Evolutionary conservation across 2,113 vertebrate species (phyloP).

Genomic region (Marmota flaviventris): DNA sequence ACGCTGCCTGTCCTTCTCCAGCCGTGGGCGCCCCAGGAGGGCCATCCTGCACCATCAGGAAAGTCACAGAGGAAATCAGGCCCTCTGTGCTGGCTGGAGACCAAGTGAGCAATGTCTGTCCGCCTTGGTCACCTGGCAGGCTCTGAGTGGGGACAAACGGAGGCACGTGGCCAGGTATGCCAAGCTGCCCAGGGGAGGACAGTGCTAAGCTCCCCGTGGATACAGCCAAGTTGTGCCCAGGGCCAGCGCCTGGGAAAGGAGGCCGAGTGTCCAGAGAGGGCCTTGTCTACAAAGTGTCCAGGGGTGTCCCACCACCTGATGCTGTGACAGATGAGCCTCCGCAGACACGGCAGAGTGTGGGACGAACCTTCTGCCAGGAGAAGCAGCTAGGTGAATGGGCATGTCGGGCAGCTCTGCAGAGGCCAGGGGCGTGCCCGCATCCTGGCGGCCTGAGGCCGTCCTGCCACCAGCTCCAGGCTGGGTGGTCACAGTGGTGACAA

Average conservation of each 20-base stretch:
- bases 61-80: background rate
- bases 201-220: too few relatives aligned
- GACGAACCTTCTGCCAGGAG: background rate
- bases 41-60: too few relatives aligned
- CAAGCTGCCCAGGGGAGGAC: background rate
- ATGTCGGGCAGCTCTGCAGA: too few relatives aligned
- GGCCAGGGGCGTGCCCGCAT: too few relatives aligned
- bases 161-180: background rate
- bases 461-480: too few relatives aligned
- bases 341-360: rapidly evolving
- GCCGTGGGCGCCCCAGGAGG: background rate
- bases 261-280: rapidly evolving
- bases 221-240: background rate
- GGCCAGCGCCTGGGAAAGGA: background rate
- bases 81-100: background rate
- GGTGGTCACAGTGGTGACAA: too few relatives aligned
- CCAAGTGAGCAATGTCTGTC: background rate
- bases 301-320: rapidly evolving
- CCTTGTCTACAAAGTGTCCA: background rate
- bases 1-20: background rate
- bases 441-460: too few relatives aligned
- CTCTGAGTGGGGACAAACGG: too few relatives aligned
- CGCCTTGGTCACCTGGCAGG: background rate
- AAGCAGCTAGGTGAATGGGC: too few relatives aligned
- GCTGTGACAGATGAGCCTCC: rapidly evolving